Evolutionary conservation across 2,888 invertebrate species (phyloP).

Genomic region (Zele albiditarsus): DNA sequence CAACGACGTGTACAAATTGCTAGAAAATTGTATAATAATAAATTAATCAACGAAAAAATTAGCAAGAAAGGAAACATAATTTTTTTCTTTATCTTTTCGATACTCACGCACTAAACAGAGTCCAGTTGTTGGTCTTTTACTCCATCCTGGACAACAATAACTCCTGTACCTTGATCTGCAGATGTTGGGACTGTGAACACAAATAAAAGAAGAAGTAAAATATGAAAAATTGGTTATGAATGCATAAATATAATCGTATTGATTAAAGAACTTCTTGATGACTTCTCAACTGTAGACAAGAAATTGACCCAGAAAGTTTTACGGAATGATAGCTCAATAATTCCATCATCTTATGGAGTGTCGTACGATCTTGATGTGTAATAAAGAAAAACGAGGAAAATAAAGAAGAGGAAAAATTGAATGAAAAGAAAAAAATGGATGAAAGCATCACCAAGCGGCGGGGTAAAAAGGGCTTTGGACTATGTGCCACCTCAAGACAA

Average conservation of each 20-base stretch:
- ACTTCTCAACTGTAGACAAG: not conserved
- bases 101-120: constrained; percentile 90
- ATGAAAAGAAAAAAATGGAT: constrained; percentile 46
- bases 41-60: not conserved
- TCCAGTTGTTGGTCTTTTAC: constrained; percentile 80
- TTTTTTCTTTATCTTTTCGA: constrained; percentile 8
- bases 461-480: constrained; percentile 27
- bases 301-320: constrained; percentile 37
- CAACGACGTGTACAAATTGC: constrained; percentile 84
- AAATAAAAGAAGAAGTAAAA: constrained; percentile 32
- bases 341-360: constrained; percentile 41
- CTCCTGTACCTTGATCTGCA: constrained; percentile 83
- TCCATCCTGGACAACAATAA: constrained; percentile 92
- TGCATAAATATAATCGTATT: not conserved
- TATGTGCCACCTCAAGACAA: constrained; percentile 66
- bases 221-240: constrained; percentile 25
- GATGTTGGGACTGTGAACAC: constrained; percentile 82
- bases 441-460: constrained; percentile 51
- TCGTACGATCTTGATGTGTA: constrained; percentile 44
- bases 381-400: constrained; percentile 30
- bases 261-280: not conserved
- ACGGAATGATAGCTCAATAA: constrained; percentile 32
- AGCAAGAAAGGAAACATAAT: not conserved
- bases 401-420: constrained; percentile 36
- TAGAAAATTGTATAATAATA: constrained; percentile 68